Evolutionary conservation across 2,888 invertebrate genomes (phyloP), one percentile per base, ranked within the genome.

Genomic region (Malthinus flaveolus): DNA sequence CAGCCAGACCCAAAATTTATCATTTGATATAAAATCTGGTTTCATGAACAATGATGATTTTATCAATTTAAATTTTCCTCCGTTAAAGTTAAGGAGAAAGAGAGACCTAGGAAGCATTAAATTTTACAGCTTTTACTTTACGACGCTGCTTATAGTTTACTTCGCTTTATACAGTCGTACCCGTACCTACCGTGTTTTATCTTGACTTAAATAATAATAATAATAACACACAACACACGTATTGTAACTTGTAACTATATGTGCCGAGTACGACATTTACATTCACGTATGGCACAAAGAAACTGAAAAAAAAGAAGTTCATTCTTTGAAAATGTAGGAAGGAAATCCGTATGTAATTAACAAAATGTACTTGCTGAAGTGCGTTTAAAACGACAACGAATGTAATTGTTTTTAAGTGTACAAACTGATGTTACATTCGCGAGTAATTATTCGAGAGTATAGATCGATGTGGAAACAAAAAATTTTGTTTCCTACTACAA

Each of bases 121-220:
- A 67, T 66, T 68, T 68, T 64, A 68, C 66, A 64, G 61, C 64
- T 64, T 59, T 61, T 49, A 45, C 62, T 66, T 67, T 67, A 67
- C 67, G 67, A 67, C 56, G 53, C n/a, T 49, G 53, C 54, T 62
- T 56, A 59, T 52, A 58, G 57, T 62, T 59, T 53, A 59, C 50
- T 55, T 56, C 53, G 39, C 51, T 59, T 39, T 62, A 59, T 64
- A 58, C 47, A 52, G 57, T 61, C 58, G 60, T 61, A 61, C 52
- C 48, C 49, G 49, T 56, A 31, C 45, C 33, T 56, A 31, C 45
- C 33, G 49, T 62, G 61, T 64, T 66, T 63, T 64, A 64, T 63
- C 58, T 49, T 36, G 57, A 45, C 51, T 60, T 57, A 39, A 39
- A 39, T 39, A 39, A 57, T 62, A 65, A 57, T 62, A 65, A 60